Evolutionary conservation across 2,888 invertebrate genomes (phyloP).

Genomic region (Hypena proboscidalis): DNA sequence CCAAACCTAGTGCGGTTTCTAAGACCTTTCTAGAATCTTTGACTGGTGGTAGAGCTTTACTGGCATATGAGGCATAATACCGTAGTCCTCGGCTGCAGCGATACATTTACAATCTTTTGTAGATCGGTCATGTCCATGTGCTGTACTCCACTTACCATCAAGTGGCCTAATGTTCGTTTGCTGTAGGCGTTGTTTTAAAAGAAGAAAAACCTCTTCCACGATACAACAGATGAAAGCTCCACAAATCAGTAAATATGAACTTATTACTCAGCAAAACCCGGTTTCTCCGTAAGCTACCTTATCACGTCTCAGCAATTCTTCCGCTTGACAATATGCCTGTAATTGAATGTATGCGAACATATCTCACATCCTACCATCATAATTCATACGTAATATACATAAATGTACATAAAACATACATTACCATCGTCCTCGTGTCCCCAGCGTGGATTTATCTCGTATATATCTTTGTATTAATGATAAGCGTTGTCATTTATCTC

Average conservation of each 20-base stretch:
- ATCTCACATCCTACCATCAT: constrained; percentile 30
- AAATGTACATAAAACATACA: constrained; percentile 44
- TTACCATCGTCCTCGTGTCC: constrained; percentile 33
- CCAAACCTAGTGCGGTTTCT: too few species aligned
- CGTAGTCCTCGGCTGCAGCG: too few species aligned
- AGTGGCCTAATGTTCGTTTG: too few species aligned
- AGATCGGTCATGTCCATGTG: too few species aligned
- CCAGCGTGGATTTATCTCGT: constrained; percentile 37
- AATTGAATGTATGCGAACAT: constrained; percentile 38
- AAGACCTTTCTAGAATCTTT: too few species aligned
- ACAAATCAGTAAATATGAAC: constrained; percentile 2
- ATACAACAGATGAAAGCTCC: too few species aligned
- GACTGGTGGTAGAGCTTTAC: too few species aligned
- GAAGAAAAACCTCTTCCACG: too few species aligned
- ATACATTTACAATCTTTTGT: too few species aligned
- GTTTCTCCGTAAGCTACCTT: constrained; percentile 11
- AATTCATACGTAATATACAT: constrained; percentile 41
- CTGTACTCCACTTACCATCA: too few species aligned
- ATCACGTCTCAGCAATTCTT: constrained; percentile 35
- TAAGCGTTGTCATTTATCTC: constrained; percentile 49
- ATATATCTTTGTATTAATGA: constrained; percentile 46
- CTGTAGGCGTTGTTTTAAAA: too few species aligned
- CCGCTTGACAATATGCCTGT: constrained; percentile 33
- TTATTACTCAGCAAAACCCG: neutral
- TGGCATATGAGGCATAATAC: too few species aligned